Percentiles rank a stretch among this genome's conserved stretches.
These are phyloP conservation scores for Pelvicachromis taeniatus DNA, from an alignment of 2,113 vertebrate genomes.

Conservation along the genomic window DNA sequence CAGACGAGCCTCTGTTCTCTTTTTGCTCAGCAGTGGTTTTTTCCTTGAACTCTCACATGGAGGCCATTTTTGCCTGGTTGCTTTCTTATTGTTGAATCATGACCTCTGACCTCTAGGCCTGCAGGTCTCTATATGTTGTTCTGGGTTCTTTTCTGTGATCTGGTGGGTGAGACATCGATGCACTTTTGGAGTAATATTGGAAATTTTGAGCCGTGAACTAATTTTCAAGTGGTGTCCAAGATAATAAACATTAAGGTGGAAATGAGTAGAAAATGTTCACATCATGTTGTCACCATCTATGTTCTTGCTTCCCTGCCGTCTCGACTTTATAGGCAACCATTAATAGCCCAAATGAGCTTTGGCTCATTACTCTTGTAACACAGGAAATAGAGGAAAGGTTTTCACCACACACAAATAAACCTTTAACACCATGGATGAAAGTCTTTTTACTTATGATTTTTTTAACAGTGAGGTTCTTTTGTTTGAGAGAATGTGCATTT, in stretches of 20 bases:
- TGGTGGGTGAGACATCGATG: neutral
- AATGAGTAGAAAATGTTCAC: neutral
- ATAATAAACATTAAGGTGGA: neutral
- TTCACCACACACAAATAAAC: neutral
- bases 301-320: neutral
- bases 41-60: neutral
- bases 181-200: neutral
- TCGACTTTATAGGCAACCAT: fast-evolving
- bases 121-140: neutral
- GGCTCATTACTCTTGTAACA: neutral
- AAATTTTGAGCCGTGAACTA: fast-evolving
- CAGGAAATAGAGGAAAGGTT: neutral
- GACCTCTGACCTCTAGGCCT: neutral
- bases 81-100: neutral
- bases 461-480: neutral
- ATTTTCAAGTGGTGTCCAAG: neutral
- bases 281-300: neutral
- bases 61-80: neutral
- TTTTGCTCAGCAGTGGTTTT: neutral
- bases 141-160: neutral
- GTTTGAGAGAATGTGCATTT: neutral
- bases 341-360: neutral
- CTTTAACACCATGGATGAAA: neutral
- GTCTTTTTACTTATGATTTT: neutral
- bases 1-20: fast-evolving